Evolutionary conservation across 2,797 vertebrate genomes (phyloP), one percentile per base, ranked within the genome.

Genomic region (Leontopithecus rosalia): DNA sequence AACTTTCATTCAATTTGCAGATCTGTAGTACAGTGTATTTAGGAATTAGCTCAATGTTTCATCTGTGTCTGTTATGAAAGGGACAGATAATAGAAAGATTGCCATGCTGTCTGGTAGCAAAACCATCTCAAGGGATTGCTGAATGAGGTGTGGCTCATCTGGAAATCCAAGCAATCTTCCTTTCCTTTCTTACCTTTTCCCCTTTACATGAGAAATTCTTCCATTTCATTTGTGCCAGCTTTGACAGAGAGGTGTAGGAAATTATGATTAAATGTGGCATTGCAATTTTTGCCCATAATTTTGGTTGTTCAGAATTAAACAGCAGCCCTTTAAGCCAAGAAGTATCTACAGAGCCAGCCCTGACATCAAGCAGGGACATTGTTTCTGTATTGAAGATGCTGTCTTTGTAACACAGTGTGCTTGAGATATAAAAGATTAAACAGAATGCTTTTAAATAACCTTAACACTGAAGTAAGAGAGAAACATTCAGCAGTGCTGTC

Each of bases 351-450:
- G 9, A 90, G 91, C 91, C 92, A 86, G 50, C 77, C 92, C 88
- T n/a, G 36, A 97, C 97, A 94, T 94, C 33, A 84, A 95, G 92
- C 87, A 95, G 95, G 97, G 98, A 81, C 90, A 88, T n/a, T 50
- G 39, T 94, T 97, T 93, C 61, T 97, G 26, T 93, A 83, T 55
- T 55, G 92, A 97, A 98, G 95, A 97, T 89, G 90, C 41, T 96
- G 97, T 97, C 95, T 76, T 83, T 17, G 84, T 92, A 97, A 94
- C 64, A 94, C 81, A 95, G 90, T 97, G 95, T 85, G 87, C 88
- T 81, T 97, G 97, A 97, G 85, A 95, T 96, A 85, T 98, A 97
- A 98, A 98, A 98, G 93, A 79, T 96, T 98, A 97, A 55, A 92
- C 11, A 93, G 96, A 97, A 97, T 98, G 88, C 94, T 92, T 97